These are phyloP conservation scores for Colossoma macropomum DNA, from an alignment of 2,113 vertebrate genomes.

Conservation along the genomic window DNA sequence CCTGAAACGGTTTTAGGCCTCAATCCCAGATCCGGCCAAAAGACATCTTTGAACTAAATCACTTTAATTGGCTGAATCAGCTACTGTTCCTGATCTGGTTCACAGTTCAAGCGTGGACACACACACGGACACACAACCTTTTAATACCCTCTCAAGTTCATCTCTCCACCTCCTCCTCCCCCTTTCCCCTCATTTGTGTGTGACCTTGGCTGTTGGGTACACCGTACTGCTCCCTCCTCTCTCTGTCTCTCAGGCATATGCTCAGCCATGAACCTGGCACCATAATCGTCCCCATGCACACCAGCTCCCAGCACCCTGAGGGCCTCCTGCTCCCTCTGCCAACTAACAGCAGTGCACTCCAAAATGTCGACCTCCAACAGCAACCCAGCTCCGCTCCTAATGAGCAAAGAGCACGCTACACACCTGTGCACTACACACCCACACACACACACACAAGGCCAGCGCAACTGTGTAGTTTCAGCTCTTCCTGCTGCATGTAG, in stretches of 20 bases:
- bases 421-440: conserved; percentile 7
- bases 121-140: not conserved
- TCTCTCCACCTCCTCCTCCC: too few species aligned
- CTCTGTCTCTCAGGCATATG: conserved; percentile 36
- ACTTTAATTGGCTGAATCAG: not conserved
- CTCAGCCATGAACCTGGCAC: conserved; percentile 35
- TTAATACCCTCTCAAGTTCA: not conserved
- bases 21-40: not conserved
- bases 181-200: not conserved
- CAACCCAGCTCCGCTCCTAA: not conserved
- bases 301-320: conserved; percentile 10
- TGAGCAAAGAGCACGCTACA: not conserved
- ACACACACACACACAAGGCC: conserved; percentile 19
- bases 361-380: not conserved
- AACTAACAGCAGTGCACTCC: not conserved
- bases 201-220: conserved; percentile 28
- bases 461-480: not conserved
- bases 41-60: not conserved
- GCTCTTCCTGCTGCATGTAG: not conserved
- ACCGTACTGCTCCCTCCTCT: not conserved
- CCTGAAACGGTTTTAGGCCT: not conserved
- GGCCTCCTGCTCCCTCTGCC: conserved; percentile 25
- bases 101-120: not conserved
- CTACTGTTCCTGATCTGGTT: not conserved
- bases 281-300: not conserved